phyloP scores from a whole-genome alignment of 2,797 vertebrate species.

The Poecilia velifera region DNA sequence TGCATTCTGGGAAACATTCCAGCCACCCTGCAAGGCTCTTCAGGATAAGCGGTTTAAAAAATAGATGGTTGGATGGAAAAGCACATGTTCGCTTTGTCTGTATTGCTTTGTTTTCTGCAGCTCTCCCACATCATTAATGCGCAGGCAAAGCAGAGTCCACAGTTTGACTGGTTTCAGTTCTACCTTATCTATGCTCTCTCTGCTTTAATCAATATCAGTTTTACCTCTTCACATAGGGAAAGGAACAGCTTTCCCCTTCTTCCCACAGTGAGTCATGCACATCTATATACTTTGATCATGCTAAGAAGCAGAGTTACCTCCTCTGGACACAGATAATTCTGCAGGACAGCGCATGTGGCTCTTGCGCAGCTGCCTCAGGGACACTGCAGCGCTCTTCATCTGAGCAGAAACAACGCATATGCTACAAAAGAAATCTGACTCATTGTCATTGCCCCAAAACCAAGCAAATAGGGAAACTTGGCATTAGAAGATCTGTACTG shows the following conservation, averaged over 20 bases:
- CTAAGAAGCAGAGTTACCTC: constrained; percentile 53
- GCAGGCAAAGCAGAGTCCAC: constrained; percentile 27
- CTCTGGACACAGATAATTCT: constrained; percentile 65
- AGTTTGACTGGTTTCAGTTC: constrained; percentile 27
- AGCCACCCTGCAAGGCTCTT: constrained; percentile 38
- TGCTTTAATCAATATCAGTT: constrained; percentile 75
- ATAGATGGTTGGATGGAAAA: constrained; percentile 50
- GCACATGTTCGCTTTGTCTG: constrained; percentile 50
- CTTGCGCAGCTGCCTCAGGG: constrained; percentile 51
- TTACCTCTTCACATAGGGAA: constrained; percentile 68
- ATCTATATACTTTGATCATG: constrained; percentile 70
- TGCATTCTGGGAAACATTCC: constrained; percentile 42
- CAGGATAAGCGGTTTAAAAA: constrained; percentile 58
- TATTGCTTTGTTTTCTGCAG: constrained; percentile 49
- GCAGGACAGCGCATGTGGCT: constrained; percentile 45
- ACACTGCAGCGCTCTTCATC: constrained; percentile 32
- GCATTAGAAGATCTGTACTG: constrained; percentile 32
- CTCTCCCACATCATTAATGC: constrained; percentile 55
- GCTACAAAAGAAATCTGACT: constrained; percentile 45
- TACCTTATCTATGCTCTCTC: constrained; percentile 48
- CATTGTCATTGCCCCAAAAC: constrained; percentile 29
- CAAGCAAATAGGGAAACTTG: constrained; percentile 23
- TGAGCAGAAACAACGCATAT: constrained; percentile 24
- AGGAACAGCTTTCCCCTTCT: constrained; percentile 55
- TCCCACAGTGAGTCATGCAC: constrained; percentile 42